phyloP scores from a whole-genome alignment of 2,888 invertebrate genomes.

The Monopis laevigella region DNA sequence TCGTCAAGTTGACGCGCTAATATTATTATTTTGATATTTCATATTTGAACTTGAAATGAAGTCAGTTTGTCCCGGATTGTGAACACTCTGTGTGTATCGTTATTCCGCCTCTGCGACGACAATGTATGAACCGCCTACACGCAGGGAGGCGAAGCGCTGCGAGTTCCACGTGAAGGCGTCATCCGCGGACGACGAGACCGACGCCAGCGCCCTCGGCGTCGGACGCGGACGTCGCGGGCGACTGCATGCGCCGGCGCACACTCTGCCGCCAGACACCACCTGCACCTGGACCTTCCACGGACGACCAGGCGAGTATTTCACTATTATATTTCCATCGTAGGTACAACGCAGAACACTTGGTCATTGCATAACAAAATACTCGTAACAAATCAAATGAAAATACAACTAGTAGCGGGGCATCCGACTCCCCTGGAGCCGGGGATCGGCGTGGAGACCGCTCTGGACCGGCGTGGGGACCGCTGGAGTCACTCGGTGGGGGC shows the following conservation, averaged over 20 bases:
- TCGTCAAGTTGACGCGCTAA: too few relatives aligned
- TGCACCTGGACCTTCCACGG: conserved; percentile 89
- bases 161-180: conserved; percentile 83
- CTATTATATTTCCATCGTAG: too few relatives aligned
- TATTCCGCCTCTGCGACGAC: background rate
- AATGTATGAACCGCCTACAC: background rate
- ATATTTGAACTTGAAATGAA: too few relatives aligned
- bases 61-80: background rate
- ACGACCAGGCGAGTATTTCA: conserved; percentile 56
- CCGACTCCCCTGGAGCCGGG: too few relatives aligned
- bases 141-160: conserved; percentile 67
- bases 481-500: too few relatives aligned
- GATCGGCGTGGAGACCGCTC: too few relatives aligned
- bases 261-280: conserved; percentile 85
- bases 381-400: too few relatives aligned
- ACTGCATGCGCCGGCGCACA: conserved; percentile 82
- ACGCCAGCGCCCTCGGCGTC: conserved; percentile 19
- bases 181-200: conserved; percentile 66
- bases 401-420: too few relatives aligned
- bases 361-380: too few relatives aligned
- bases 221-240: conserved; percentile 75
- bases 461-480: too few relatives aligned
- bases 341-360: too few relatives aligned
- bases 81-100: background rate
- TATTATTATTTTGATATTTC: too few relatives aligned